Percentiles rank a stretch among this genome's conserved stretches.
Conservation (phyloP, 23 tunicate genomes). For the Phallusia fumigata region DNA sequence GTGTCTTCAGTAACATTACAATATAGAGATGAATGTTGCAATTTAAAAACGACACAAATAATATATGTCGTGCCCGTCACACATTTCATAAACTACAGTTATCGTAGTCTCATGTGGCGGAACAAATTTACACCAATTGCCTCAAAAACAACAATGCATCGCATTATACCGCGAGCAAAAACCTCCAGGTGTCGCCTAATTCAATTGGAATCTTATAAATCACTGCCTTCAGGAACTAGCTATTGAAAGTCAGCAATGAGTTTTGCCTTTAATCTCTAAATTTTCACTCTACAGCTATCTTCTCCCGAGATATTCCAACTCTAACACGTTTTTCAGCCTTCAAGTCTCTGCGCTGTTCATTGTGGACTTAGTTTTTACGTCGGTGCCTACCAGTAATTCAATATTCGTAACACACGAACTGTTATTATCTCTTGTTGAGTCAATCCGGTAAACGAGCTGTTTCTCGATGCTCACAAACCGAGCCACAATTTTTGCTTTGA, state of each 20-base stretch:
- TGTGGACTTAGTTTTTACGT: too few relatives aligned
- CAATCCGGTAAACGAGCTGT: too few relatives aligned
- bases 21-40: too few relatives aligned
- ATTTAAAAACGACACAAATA: too few relatives aligned
- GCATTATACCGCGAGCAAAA: not conserved
- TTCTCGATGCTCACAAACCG: too few relatives aligned
- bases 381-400: not conserved
- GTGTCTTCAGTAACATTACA: too few relatives aligned
- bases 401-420: conserved; percentile 2
- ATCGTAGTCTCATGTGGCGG: not conserved
- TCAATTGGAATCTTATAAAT: not conserved
- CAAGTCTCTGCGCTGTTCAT: too few relatives aligned
- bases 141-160: not conserved
- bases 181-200: not conserved
- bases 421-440: not conserved
- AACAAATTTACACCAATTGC: not conserved
- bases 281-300: not conserved
- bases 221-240: not conserved
- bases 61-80: not conserved
- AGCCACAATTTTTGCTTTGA: too few relatives aligned
- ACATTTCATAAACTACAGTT: not conserved
- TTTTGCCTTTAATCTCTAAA: not conserved
- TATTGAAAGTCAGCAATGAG: not conserved
- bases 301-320: too few relatives aligned
- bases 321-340: too few relatives aligned